Evolutionary conservation across 2,888 invertebrate genomes (phyloP).

Genomic region (Labia minor): DNA sequence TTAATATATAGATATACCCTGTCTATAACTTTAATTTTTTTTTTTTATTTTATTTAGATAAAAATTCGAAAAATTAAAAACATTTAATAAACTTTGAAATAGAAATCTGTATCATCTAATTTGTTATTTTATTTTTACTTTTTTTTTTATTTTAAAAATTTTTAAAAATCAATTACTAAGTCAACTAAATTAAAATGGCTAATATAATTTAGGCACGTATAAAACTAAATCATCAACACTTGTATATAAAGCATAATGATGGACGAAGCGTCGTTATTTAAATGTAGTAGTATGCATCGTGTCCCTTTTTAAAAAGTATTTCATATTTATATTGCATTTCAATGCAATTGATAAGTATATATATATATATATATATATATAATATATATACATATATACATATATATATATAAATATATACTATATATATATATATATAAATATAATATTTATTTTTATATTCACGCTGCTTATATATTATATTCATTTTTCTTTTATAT

Average conservation of each 20-base stretch:
- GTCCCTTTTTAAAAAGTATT: background rate
- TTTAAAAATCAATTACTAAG: background rate
- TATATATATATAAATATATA: no score
- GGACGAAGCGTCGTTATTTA: background rate
- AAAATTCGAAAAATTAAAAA: background rate
- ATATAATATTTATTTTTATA: conserved; percentile 26
- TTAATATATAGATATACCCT: background rate
- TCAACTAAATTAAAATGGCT: background rate
- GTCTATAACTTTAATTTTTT: background rate
- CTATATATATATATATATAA: no score
- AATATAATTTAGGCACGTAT: background rate
- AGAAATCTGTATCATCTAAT: background rate
- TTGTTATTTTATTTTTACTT: background rate
- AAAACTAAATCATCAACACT: background rate
- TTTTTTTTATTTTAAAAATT: background rate
- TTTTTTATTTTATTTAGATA: background rate
- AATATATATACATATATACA: conserved; percentile 20
- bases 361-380: conserved; percentile 22
- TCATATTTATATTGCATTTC: conserved; percentile 26
- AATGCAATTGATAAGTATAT: background rate
- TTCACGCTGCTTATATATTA: conserved; percentile 21
- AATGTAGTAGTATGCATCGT: background rate
- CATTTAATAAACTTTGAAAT: background rate
- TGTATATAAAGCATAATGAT: background rate
- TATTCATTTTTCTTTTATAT: conserved; percentile 18